Base-by-base conservation (phyloP, 2,797 vertebrate species). In the Sebastes iracundus region DNA sequence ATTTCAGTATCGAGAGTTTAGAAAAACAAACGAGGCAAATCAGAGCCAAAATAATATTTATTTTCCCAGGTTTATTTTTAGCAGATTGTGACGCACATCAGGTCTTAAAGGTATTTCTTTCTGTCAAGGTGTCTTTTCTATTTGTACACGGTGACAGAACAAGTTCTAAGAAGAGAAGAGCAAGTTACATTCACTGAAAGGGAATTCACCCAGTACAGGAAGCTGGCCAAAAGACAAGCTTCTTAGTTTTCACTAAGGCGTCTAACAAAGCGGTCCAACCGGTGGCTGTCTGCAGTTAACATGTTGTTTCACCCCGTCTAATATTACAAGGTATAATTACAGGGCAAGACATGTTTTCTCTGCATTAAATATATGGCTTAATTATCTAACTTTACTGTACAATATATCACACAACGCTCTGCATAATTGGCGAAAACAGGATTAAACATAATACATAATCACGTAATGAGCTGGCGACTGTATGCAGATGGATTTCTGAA, bases 221-320 rank as follows among this genome's bases (percentile, higher is more conserved):
- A 93, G 81, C 82, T 90, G 90, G 87, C 89, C 28, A 23, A 56
- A 63, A 81, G 74, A 87, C 86, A 86, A 83, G 79, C 79, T 22
- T 90, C 83, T 88, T 83, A 83, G 88, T 85, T 90, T 93, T 87
- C 88, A 84, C 75, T 9, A 28, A 85, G 85, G 80, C 84, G 75
- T 90, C 86, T 77, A 11, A 75, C 66, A 79, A 92, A 90, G 87
- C 49, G 32, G 83, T 71, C 84, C 58, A 72, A 90, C 86, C 53
- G 42, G 82, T 86, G 62, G 2, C 74, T 83, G 89, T 88, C 86
- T 89, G 2, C 74, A 82, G 69, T 64, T 82, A 42, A 61, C 60
- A 63, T 75, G 58, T 83, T 75, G 80, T 82, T 82, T 77, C 68
- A 63, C 62, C 53, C 59, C 33, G n/a, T 84, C 72, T 81, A 72